Evolutionary conservation across 2,888 invertebrate genomes (phyloP).

Genomic region (Orgyia antiqua): DNA sequence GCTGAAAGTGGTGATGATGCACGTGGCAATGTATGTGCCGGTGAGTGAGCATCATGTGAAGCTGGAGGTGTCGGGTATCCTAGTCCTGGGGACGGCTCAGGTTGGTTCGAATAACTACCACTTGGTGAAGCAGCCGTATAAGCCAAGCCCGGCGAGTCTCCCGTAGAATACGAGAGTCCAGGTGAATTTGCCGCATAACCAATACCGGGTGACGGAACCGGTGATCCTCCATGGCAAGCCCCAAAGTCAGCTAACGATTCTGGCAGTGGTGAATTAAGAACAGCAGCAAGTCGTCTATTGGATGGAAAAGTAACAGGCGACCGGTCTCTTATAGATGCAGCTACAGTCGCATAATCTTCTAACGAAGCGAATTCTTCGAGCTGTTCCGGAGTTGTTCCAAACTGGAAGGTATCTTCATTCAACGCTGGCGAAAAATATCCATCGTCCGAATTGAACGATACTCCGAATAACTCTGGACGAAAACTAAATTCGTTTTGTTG

Average conservation of each 20-base stretch:
- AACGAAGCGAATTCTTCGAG: conserved; percentile 80
- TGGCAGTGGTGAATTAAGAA: conserved; percentile 86
- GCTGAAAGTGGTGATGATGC: conserved; percentile 89
- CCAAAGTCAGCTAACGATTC: conserved; percentile 90
- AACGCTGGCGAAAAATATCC: conserved; percentile 81
- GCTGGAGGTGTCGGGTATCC: conserved; percentile 93
- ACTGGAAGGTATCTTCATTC: conserved; percentile 87
- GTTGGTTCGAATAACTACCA: conserved; percentile 61
- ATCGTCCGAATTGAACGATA: conserved; percentile 81
- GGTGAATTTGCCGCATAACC: conserved; percentile 72
- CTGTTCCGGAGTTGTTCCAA: conserved; percentile 80
- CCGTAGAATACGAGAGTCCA: conserved; percentile 88
- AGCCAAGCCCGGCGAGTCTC: conserved; percentile 62
- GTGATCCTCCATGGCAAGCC: conserved; percentile 83
- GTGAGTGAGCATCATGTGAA: conserved; percentile 89
- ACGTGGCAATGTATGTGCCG: conserved; percentile 80
- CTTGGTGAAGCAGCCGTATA: conserved; percentile 62
- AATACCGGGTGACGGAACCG: conserved; percentile 74
- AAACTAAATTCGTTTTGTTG: conserved; percentile 78
- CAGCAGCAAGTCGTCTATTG: conserved; percentile 85
- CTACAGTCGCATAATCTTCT: conserved; percentile 80
- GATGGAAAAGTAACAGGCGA: conserved; percentile 80
- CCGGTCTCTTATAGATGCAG: conserved; percentile 76
- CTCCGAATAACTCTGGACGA: conserved; percentile 80
- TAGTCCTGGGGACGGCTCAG: conserved; percentile 82